phyloP scores from a whole-genome alignment of 2,888 invertebrate species.

The Nomada lathburiana region DNA sequence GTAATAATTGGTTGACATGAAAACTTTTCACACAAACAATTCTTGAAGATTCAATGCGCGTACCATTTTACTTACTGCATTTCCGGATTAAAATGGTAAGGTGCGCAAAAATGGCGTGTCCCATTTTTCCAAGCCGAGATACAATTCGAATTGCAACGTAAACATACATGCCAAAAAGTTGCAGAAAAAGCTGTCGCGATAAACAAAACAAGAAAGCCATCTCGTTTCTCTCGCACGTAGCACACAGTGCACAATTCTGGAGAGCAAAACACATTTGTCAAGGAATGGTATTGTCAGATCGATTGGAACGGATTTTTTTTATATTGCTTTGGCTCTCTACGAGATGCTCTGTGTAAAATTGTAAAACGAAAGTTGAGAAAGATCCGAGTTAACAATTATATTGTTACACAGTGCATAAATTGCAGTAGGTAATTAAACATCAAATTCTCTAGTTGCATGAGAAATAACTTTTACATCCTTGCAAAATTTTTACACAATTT shows the following conservation, averaged over 20 bases:
- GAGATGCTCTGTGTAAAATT: not conserved
- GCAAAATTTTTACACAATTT: too few relatives aligned
- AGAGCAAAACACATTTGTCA: conserved; percentile 37
- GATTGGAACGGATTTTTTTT: conserved; percentile 20
- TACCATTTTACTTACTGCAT: too few relatives aligned
- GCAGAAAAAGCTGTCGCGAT: not conserved
- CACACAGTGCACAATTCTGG: conserved; percentile 3
- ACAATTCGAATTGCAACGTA: not conserved
- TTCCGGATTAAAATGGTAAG: not conserved
- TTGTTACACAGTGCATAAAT: too few relatives aligned
- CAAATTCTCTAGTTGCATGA: too few relatives aligned
- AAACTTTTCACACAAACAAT: not conserved
- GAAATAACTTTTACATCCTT: too few relatives aligned
- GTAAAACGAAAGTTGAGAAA: too few relatives aligned
- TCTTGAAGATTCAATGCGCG: too few relatives aligned
- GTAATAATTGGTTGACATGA: not conserved
- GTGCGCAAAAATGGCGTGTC: not conserved
- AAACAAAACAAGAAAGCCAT: not conserved
- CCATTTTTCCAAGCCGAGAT: not conserved
- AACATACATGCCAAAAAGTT: too few relatives aligned
- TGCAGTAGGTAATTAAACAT: too few relatives aligned
- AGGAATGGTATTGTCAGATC: conserved; percentile 14
- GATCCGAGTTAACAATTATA: too few relatives aligned
- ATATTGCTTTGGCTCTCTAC: not conserved
- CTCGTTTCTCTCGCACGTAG: not conserved